Conservation (phyloP, 2,113 vertebrate species). For the Onychostruthus taczanowskii region DNA sequence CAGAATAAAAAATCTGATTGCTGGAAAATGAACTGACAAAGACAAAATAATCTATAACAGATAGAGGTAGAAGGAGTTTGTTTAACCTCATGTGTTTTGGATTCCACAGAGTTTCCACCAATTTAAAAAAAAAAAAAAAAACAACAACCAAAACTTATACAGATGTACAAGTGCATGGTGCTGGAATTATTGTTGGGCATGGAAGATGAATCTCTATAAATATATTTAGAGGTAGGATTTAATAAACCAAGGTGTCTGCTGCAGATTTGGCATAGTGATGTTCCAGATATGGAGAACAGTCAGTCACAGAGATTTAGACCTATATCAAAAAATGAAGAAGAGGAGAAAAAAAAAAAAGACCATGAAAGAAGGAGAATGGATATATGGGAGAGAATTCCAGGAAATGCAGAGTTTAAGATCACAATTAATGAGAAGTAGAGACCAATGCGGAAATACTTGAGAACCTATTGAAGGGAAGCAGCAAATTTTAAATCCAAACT, state of each 20-base stretch:
- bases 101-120: background rate
- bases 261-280: background rate
- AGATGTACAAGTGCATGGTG: background rate
- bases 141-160: background rate
- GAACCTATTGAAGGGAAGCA: background rate
- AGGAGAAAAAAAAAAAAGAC: rapidly evolving
- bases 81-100: background rate
- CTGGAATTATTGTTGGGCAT: background rate
- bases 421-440: background rate
- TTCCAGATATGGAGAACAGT: background rate
- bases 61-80: background rate
- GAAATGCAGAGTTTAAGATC: background rate
- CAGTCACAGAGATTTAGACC: background rate
- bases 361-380: background rate
- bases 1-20: background rate
- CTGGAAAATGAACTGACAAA: background rate
- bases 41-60: background rate
- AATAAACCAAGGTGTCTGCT: background rate
- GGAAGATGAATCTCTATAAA: background rate
- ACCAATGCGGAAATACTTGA: background rate
- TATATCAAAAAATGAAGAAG: background rate
- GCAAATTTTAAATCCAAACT: background rate
- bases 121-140: background rate
- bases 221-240: background rate
- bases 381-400: background rate